A percentile compares a stretch with the other conserved stretches of the same genome.
These are phyloP conservation scores for Apostichopus californicus DNA, from an alignment of 35 echinoderm and acorn worm genomes.

Conservation along the genomic window DNA sequence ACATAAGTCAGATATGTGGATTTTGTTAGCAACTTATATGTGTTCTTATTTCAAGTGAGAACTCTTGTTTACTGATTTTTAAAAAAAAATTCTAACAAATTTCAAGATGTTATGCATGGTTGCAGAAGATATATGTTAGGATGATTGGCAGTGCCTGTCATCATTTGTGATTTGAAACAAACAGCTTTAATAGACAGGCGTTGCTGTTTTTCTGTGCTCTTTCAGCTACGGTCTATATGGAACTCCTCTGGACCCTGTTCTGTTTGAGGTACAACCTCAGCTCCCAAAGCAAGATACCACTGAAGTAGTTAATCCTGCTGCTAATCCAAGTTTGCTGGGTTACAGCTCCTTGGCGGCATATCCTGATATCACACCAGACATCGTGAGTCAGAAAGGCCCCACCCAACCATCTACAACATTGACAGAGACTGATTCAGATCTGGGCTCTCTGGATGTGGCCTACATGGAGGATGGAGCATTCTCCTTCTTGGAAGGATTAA, in stretches of 20 bases:
- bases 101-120: not conserved
- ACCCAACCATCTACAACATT: not conserved
- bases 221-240: conserved; percentile 88
- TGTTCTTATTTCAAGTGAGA: too few relatives aligned
- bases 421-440: not conserved
- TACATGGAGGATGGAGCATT: conserved; percentile 48
- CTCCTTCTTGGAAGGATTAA: conserved; percentile 66
- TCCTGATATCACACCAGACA: conserved; percentile 11
- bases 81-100: too few relatives aligned
- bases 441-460: conserved; percentile 19
- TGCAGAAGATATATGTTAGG: too few relatives aligned
- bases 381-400: conserved; percentile 1
- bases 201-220: not conserved
- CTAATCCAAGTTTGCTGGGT: not conserved
- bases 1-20: too few relatives aligned
- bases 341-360: conserved; percentile 1
- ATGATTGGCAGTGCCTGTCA: too few relatives aligned
- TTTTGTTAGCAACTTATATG: too few relatives aligned
- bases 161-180: too few relatives aligned
- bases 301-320: not conserved
- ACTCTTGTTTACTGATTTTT: too few relatives aligned
- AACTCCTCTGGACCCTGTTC: conserved; percentile 87
- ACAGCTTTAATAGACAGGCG: too few relatives aligned
- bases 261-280: conserved; percentile 84
- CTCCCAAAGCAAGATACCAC: conserved; percentile 58